Evolutionary conservation across 2,113 vertebrate species (phyloP).

Genomic region (Microcebus ravelobensis): DNA sequence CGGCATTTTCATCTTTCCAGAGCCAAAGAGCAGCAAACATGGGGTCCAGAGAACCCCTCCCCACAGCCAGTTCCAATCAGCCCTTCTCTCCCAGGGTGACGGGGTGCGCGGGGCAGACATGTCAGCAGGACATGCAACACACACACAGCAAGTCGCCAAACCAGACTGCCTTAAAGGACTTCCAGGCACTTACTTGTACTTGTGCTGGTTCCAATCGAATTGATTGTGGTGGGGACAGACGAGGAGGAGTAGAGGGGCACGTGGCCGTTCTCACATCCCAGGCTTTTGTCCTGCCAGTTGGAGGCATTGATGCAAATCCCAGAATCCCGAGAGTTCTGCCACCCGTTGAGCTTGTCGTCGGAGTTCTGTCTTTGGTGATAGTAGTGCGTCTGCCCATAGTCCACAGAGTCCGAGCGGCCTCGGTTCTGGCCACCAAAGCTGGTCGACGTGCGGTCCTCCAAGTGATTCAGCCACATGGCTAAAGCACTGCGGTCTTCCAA

Average conservation of each 20-base stretch:
- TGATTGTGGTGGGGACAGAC: conserved; percentile 96
- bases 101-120: conserved; percentile 86
- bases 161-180: not conserved
- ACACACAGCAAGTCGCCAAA: conserved; percentile 44
- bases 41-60: conserved; percentile 81
- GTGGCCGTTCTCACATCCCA: conserved; percentile 96
- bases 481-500: conserved; percentile 95
- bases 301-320: conserved; percentile 89
- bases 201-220: conserved; percentile 95
- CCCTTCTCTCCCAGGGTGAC: conserved; percentile 87
- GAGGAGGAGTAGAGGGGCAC: conserved; percentile 95
- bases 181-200: conserved; percentile 92
- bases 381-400: conserved; percentile 91
- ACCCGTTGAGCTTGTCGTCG: conserved; percentile 97
- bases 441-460: conserved; percentile 95
- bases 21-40: not conserved
- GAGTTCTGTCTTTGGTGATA: conserved; percentile 99
- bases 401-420: conserved; percentile 92
- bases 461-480: conserved; percentile 98
- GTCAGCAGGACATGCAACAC: conserved; percentile 45
- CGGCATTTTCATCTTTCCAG: conserved; percentile 46
- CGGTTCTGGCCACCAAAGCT: conserved; percentile 85
- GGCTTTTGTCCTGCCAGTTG: conserved; percentile 92
- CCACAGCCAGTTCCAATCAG: conserved; percentile 85
- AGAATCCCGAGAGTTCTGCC: conserved; percentile 96